phyloP scores from a whole-genome alignment of 92 coral and sea anemone species.

The Paragorgia papillata region DNA sequence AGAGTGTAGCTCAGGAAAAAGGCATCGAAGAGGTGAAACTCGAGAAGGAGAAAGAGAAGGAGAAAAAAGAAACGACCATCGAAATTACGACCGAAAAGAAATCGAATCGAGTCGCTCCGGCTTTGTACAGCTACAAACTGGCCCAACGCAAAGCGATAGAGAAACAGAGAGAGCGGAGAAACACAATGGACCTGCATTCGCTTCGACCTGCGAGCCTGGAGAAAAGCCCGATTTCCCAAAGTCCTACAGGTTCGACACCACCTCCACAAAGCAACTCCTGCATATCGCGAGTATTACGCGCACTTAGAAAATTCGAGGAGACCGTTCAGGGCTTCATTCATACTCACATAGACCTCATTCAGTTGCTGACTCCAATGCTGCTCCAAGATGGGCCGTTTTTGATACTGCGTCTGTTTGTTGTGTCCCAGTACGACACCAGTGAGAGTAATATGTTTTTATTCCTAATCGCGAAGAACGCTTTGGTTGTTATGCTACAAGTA shows the following conservation, averaged over 20 bases:
- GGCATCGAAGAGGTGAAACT: conserved; percentile 44
- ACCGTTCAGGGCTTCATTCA: conserved; percentile 60
- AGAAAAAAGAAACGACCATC: conserved; percentile 58
- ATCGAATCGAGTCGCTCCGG: conserved; percentile 70
- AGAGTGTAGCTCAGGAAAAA: conserved; percentile 69
- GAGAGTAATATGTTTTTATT: conserved; percentile 82
- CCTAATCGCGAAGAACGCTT: conserved; percentile 85
- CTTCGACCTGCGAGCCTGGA: neutral
- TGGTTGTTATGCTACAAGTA: conserved; percentile 91
- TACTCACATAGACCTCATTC: conserved; percentile 67
- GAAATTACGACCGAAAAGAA: conserved; percentile 61
- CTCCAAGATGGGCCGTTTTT: conserved; percentile 95
- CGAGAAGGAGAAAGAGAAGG: conserved; percentile 76
- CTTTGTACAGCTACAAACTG: conserved; percentile 76
- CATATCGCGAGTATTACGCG: conserved; percentile 14
- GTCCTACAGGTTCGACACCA: neutral
- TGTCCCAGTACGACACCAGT: conserved; percentile 74
- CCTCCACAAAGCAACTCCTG: neutral
- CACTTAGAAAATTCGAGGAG: conserved; percentile 31
- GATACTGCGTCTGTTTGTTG: conserved; percentile 73
- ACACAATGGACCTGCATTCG: conserved; percentile 18
- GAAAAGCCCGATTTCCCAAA: neutral
- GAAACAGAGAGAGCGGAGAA: conserved; percentile 40
- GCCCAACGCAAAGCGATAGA: conserved; percentile 44
- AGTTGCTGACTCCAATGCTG: conserved; percentile 78